Conservation (phyloP, 2,113 vertebrate genomes). For the Nipponia nippon region DNA sequence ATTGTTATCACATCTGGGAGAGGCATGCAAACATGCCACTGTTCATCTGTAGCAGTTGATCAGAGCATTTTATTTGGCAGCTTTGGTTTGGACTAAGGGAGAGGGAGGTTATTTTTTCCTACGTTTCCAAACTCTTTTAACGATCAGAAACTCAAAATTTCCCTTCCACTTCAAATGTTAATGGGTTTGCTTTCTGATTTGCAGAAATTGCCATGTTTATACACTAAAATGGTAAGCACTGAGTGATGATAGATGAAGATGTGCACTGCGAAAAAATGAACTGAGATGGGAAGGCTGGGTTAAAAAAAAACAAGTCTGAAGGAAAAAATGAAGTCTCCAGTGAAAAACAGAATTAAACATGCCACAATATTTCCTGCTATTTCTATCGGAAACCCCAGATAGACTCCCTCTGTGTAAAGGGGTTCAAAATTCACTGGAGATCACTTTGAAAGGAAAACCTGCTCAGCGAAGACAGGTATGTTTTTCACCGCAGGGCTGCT, state of each 20-base stretch:
- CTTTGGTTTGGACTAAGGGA: background rate
- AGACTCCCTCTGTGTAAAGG: background rate
- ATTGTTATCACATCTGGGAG: fast-evolving
- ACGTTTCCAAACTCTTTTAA: background rate
- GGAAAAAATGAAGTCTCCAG: background rate
- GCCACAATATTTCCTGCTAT: background rate
- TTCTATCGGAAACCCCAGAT: background rate
- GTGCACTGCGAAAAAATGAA: background rate
- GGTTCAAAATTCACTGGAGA: background rate
- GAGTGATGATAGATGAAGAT: background rate
- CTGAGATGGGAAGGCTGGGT: background rate
- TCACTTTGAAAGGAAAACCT: background rate
- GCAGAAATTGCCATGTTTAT: background rate
- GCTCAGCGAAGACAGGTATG: background rate
- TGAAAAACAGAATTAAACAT: background rate
- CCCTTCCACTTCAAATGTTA: background rate
- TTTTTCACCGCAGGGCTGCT: background rate
- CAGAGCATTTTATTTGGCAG: background rate
- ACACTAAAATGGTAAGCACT: background rate
- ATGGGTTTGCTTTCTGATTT: conserved; percentile 3
- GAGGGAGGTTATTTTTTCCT: background rate
- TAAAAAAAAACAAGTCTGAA: background rate
- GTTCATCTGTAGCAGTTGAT: fast-evolving
- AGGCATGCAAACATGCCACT: too few species aligned
- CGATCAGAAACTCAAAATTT: background rate